Conservation (phyloP, 37 sponge, comb jelly and placozoan genomes). For the Agelas oroides region DNA sequence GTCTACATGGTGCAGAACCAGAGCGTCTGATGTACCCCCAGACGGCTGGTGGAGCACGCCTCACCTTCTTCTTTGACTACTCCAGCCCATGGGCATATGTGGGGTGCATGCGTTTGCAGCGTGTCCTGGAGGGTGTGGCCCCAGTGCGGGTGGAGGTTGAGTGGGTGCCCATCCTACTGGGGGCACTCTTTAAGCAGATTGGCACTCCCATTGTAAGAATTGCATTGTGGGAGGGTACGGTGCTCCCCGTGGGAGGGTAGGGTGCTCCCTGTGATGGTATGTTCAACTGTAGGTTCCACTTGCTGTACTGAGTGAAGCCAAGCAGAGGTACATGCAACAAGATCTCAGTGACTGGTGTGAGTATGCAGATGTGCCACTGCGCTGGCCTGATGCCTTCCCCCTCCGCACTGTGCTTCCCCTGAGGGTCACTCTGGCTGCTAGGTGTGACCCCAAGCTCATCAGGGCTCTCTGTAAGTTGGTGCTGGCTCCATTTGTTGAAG, state of each 20-base stretch:
- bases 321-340: constrained; percentile 48
- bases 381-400: constrained; percentile 78
- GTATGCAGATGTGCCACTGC: constrained; percentile 38
- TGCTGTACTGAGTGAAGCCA: constrained; percentile 60
- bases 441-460: constrained; percentile 56
- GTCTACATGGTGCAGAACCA: constrained; percentile 63
- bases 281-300: constrained; percentile 62
- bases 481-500: not conserved
- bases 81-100: constrained; percentile 87
- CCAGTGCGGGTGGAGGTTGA: constrained; percentile 70
- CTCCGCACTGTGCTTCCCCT: constrained; percentile 76
- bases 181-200: constrained; percentile 84
- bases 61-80: constrained; percentile 92
- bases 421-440: constrained; percentile 82
- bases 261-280: no score
- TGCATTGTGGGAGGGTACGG: no score
- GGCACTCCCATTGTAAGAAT: constrained; percentile 81
- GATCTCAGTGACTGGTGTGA: constrained; percentile 81
- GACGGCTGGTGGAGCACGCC: constrained; percentile 8
- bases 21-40: constrained; percentile 42
- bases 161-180: constrained; percentile 86
- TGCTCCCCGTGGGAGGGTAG: no score
- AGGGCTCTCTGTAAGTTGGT: constrained; percentile 59
- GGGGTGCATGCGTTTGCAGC: constrained; percentile 56
- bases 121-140: constrained; percentile 23